Base-by-base conservation (phyloP, 2,797 vertebrate species). In the Pempheris klunzingeri region DNA sequence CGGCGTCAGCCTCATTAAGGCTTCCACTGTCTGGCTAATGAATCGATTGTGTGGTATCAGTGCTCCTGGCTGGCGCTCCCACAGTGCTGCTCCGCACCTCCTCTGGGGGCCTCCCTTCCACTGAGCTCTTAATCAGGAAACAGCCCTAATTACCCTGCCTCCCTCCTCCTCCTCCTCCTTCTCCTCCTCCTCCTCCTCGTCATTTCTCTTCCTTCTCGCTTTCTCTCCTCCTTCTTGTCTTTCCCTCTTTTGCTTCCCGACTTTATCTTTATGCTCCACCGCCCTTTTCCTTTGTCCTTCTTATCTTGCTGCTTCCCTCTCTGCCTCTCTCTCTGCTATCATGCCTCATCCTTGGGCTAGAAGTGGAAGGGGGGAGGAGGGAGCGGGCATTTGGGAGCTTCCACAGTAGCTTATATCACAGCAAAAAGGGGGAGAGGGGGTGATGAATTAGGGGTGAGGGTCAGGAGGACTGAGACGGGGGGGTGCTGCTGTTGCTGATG, bases 21-120 rank as follows among this genome's bases (percentile, higher is more conserved):
- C 84, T 80, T 90, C 88, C 91, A 86, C 92, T 93, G 87, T 92
- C 91, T 91, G 83, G 84, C 90, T 95, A 94, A 95, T 94, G 92
- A 94, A 95, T 94, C 90, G 94, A 95, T 95, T 92, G 94, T 94
- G 91, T 94, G 92, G 81, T 94, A 91, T 94, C 92, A 89, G 90
- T 88, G 93, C 93, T 93, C 81, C 93, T 91, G 87, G 88, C 88
- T 92, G 92, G 66, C 34, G 81, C 89, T 91, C 91, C 92, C 90
- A 88, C 87, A 84, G 92, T 77, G 90, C 88, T 10, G 80, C 81
- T 86, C 75, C 39, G 54, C 71, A 44, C 89, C 90, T 92, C 91
- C 91, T 92, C 88, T 86, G 83, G 90, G 90, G 86, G 78, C 87
- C 86, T 90, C 87, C 84, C 89, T 85, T 92, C 91, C 90, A 88